A percentile compares a stretch with the other conserved stretches of the same genome.
Conservation (phyloP, 2,797 vertebrate species). For the Fistularia commersonii region DNA sequence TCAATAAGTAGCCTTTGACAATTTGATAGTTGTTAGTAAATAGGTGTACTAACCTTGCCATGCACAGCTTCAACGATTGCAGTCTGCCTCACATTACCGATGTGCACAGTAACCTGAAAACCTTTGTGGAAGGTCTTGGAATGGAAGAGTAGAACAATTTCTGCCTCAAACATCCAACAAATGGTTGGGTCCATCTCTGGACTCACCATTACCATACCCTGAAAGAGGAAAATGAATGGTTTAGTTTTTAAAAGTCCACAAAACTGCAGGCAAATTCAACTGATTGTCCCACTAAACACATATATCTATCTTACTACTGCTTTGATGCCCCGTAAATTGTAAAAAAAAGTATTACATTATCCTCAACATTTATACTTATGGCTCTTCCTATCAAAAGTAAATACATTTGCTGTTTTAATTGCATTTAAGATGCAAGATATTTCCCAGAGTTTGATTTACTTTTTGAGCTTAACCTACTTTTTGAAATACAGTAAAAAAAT, state of each 20-base stretch:
- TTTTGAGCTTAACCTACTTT: too few species aligned
- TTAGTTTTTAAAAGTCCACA: neutral
- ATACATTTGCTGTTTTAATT: too few species aligned
- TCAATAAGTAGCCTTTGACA: neutral
- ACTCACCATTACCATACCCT: constrained; percentile 99
- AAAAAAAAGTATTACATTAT: too few species aligned
- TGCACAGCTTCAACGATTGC: constrained; percentile 91
- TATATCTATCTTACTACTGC: too few species aligned
- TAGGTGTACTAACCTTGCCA: constrained; percentile 84
- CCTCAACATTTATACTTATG: too few species aligned
- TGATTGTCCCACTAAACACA: too few species aligned
- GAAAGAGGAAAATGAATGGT: constrained; percentile 9
- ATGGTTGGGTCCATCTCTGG: constrained; percentile 97
- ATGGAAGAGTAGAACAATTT: constrained; percentile 95
- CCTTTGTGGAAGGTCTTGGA: constrained; percentile 95
- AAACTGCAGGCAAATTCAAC: too few species aligned
- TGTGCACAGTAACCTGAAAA: constrained; percentile 96
- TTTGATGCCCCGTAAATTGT: too few species aligned
- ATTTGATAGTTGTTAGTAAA: neutral
- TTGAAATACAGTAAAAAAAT: too few species aligned
- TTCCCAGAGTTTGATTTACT: too few species aligned
- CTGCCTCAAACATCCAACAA: constrained; percentile 95
- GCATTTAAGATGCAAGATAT: too few species aligned
- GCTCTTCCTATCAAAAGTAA: too few species aligned
- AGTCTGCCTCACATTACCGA: constrained; percentile 94